Base-by-base conservation (phyloP, 1,140 invertebrate species). In the Yoshiicerus persimilis region DNA sequence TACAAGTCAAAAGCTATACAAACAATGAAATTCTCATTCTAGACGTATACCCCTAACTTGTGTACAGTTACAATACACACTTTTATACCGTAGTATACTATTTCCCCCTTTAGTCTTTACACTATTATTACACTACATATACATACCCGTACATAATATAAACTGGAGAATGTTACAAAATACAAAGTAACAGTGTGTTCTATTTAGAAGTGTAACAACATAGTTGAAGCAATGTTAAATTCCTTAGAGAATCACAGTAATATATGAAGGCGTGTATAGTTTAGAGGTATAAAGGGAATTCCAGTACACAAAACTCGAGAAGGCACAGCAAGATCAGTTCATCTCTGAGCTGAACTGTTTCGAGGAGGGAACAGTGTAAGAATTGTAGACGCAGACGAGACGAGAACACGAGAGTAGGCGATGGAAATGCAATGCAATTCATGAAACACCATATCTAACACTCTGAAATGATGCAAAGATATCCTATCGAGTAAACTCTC, bases 261-360 rank as follows among this genome's bases (percentile, higher is more conserved):
- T 77, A 27, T 36, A 80, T 36, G 10, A n/a, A 38, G 34, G 20
- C 16, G 1, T 23, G 4, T 80, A 80, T 38, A 80, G 75, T 80
- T 80, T 20, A 80, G 34, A 80, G 34, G 34, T 80, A 80, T 80
- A 38, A 80, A 80, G 75, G 75, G 75, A 80, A 80, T 80, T 80
- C 1, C 47, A n/a, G 16, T n/a, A 80, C 32, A 80, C 30, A 80
- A 77, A 80, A 80, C 34, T 80, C 20, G 47, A 56, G 47, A 4
- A 56, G 13, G n/a, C 11, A 13, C 9, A 39, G 38, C 75, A 80
- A 80, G 75, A 80, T 80, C 75, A 80, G 75, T 80, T 80, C 75
- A 80, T 80, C 75, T 80, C 11, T 38, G 13, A 80, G 20, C 30
- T 34, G 32, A 5, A 80, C 11, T 80, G 11, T 80, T 80, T 80